Evolutionary conservation across 2,888 invertebrate species (phyloP).

Genomic region (Chalcis sispes): DNA sequence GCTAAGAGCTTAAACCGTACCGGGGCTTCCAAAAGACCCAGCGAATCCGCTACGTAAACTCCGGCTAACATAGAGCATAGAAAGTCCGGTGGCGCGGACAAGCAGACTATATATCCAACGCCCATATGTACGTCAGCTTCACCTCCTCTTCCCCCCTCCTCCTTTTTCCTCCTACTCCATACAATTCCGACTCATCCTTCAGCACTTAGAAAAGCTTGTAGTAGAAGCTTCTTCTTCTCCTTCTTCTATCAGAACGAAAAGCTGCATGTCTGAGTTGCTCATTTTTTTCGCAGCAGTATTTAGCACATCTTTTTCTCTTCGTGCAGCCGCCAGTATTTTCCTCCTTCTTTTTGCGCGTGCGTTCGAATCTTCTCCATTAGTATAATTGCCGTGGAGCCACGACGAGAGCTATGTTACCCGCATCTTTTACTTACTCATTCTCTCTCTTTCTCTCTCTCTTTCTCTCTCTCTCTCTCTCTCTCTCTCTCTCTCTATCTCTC

Average conservation of each 20-base stretch:
- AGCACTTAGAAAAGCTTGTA: conserved; percentile 19
- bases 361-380: conserved; percentile 70
- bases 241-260: neutral
- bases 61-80: neutral
- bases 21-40: too few species aligned
- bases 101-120: neutral
- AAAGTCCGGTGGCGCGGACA: neutral
- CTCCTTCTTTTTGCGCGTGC: neutral
- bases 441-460: too few species aligned
- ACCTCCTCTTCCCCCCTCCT: neutral
- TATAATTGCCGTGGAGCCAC: conserved; percentile 74
- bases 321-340: conserved; percentile 5
- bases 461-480: too few species aligned
- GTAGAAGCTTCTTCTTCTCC: neutral
- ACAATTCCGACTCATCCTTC: conserved; percentile 13
- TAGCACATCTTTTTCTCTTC: conserved; percentile 1
- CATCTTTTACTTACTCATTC: too few species aligned
- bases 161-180: too few species aligned
- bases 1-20: too few species aligned
- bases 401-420: conserved; percentile 65
- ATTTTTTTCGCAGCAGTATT: neutral
- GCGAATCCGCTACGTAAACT: neutral
- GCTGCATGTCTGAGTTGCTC: neutral
- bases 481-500: too few species aligned
- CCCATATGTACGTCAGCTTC: neutral